Evolutionary conservation across 2,113 vertebrate species (phyloP).

Genomic region (Bubo scandiacus): DNA sequence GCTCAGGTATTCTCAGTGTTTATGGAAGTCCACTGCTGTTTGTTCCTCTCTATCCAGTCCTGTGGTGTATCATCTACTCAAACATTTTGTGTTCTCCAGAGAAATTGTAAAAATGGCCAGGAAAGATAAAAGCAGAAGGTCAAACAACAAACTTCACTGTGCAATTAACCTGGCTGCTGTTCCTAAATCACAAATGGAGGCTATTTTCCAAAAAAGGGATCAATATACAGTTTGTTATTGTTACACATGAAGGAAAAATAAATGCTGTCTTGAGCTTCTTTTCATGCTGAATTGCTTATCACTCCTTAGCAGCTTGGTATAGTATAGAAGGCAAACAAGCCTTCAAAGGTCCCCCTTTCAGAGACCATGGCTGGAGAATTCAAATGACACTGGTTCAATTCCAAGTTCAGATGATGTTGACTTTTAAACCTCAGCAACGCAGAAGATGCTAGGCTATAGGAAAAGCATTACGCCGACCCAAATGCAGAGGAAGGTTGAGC

Average conservation of each 20-base stretch:
- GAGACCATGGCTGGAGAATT: background rate
- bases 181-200: background rate
- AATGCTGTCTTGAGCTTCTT: constrained; percentile 36
- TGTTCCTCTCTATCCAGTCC: background rate
- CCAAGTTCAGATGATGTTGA: background rate
- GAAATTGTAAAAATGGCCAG: background rate
- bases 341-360: background rate
- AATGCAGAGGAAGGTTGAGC: background rate
- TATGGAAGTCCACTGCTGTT: background rate
- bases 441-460: background rate
- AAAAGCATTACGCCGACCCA: background rate
- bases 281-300: constrained; percentile 43
- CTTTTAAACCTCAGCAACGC: background rate
- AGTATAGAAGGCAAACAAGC: background rate
- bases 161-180: constrained; percentile 5
- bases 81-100: background rate
- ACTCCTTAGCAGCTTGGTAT: constrained; percentile 17
- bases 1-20: background rate
- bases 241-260: constrained; percentile 1
- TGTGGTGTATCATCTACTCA: background rate
- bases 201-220: background rate
- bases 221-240: background rate
- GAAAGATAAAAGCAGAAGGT: background rate
- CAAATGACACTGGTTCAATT: background rate
- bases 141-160: background rate